Conservation (phyloP, 23 tunicate genomes). For the Aplidium turbinatum region DNA sequence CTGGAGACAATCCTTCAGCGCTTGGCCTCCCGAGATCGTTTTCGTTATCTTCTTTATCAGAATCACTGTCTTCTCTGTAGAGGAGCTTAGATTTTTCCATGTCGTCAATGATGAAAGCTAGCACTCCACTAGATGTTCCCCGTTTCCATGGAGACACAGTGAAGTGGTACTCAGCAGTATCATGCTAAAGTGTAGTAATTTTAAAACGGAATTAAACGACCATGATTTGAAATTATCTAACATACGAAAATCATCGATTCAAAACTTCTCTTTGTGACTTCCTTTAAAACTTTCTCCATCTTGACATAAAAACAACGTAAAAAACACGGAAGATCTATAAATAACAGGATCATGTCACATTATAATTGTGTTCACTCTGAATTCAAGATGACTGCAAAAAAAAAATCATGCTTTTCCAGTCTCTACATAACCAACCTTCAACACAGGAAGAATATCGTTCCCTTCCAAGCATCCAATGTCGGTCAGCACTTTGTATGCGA, state of each 20-base stretch:
- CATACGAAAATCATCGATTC: no score
- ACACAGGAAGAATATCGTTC: slow-evolving; percentile 30
- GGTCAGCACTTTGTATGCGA: slow-evolving; percentile 70
- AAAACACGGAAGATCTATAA: no score
- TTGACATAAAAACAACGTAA: no score
- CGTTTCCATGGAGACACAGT: slow-evolving; percentile 74
- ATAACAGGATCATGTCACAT: no score
- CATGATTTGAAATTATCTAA: no score
- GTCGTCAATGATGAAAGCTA: slow-evolving; percentile 80
- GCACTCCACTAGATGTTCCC: slow-evolving; percentile 58
- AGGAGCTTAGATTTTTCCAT: slow-evolving; percentile 23
- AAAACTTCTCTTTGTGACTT: no score
- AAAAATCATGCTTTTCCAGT: no score
- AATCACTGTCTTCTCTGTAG: slow-evolving; percentile 63
- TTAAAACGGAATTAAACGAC: no score
- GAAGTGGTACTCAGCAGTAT: slow-evolving; percentile 64
- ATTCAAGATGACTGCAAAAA: no score
- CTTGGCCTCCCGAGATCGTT: background rate
- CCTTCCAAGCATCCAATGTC: slow-evolving; percentile 86
- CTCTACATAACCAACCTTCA: slow-evolving; percentile 58
- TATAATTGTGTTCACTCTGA: no score
- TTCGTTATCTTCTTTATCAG: slow-evolving; percentile 46
- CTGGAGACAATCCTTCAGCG: background rate
- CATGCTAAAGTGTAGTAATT: no score
- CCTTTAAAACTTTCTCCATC: no score